These are phyloP conservation scores for Callaeas wilsoni DNA, from an alignment of 2,113 vertebrate genomes.

Conservation along the genomic window DNA sequence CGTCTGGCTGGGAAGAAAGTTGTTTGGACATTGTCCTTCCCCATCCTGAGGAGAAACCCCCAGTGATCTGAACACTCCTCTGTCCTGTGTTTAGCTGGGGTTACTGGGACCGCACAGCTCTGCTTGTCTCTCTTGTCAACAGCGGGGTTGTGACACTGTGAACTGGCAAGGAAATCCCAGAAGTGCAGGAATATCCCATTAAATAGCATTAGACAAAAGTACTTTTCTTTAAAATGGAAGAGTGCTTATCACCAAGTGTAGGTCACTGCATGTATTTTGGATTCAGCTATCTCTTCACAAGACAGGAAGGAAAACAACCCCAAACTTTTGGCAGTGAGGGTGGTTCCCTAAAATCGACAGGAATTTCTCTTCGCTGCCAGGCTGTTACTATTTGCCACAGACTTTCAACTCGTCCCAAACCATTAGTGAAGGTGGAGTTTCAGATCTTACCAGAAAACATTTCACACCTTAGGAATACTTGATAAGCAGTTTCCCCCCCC, in stretches of 20 bases:
- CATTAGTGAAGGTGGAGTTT: not conserved
- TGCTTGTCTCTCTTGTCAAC: constrained; percentile 10
- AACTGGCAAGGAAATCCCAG: constrained; percentile 5
- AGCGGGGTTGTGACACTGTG: not conserved
- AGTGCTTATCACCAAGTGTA: not conserved
- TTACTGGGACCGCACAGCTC: not conserved
- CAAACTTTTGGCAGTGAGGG: not conserved
- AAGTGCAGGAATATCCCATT: constrained; percentile 1
- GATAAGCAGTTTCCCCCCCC: constrained; percentile 21
- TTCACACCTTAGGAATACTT: constrained; percentile 13
- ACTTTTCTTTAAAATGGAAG: not conserved
- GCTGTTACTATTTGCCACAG: not conserved
- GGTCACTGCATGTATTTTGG: not conserved
- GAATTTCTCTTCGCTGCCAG: not conserved
- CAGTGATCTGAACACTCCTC: not conserved
- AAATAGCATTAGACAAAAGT: not conserved
- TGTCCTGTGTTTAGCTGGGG: not conserved
- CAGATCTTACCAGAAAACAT: constrained; percentile 19
- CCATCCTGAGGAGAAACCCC: not conserved
- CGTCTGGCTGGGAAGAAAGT: not conserved
- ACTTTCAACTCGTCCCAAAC: constrained; percentile 1
- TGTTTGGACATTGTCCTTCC: not conserved
- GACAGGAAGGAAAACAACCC: not conserved
- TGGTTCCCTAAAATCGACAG: not conserved
- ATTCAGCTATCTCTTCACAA: not conserved